Evolutionary conservation across 1,140 invertebrate species (phyloP).

Genomic region (Apis dorsata): DNA sequence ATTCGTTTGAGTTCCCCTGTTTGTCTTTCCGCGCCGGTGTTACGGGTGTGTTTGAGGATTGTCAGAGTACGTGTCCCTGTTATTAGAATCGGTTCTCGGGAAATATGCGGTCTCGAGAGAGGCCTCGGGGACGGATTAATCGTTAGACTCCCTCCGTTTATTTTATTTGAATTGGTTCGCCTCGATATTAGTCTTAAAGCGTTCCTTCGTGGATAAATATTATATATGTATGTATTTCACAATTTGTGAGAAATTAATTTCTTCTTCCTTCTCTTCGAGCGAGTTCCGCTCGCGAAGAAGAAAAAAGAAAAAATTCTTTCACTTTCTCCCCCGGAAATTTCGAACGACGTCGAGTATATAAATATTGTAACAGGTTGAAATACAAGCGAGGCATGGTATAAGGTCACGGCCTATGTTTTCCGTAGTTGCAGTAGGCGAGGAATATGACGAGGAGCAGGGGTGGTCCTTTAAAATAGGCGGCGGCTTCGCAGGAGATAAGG

Average conservation of each 20-base stretch:
- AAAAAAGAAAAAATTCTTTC: background rate
- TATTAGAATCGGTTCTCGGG: no score
- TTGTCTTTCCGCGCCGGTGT: slow-evolving; percentile 19
- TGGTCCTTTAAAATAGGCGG: slow-evolving; percentile 23
- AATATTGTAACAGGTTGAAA: background rate
- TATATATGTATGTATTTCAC: no score
- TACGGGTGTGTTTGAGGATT: slow-evolving; percentile 22
- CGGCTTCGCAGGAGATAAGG: slow-evolving; percentile 72
- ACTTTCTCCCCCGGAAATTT: background rate
- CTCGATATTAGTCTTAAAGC: no score
- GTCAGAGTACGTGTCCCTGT: slow-evolving; percentile 17
- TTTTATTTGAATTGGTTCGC: no score
- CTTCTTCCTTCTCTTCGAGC: background rate
- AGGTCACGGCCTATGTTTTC: slow-evolving; percentile 4
- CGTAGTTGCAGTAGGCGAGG: slow-evolving; percentile 32
- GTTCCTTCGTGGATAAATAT: no score
- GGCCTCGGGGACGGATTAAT: no score
- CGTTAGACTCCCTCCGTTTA: no score
- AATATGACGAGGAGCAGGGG: slow-evolving; percentile 31
- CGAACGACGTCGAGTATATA: background rate
- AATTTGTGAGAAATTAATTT: background rate
- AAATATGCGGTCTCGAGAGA: no score
- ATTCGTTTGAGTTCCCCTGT: slow-evolving; percentile 37
- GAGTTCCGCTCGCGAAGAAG: no score
- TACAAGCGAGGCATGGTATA: background rate